Conservation (phyloP, 2,888 invertebrate genomes). For the Lasioglossum marginatum region DNA sequence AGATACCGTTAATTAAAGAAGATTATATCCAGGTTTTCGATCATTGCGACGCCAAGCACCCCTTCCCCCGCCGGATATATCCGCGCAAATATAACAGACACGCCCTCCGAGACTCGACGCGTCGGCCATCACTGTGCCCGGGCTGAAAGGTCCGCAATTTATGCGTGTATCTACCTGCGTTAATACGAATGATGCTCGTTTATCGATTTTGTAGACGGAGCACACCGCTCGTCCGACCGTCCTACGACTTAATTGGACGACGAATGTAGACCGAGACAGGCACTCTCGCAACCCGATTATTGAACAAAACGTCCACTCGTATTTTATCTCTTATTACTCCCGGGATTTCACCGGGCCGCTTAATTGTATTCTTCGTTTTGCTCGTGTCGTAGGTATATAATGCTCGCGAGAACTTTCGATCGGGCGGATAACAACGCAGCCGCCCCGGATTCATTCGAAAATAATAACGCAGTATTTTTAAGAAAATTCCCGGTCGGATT, state of each 20-base stretch:
- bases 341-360: not conserved
- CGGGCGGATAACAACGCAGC: not conserved
- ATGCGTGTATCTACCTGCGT: slow-evolving; percentile 28
- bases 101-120: slow-evolving; percentile 52
- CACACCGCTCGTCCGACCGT: slow-evolving; percentile 31
- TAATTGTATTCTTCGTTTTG: slow-evolving; percentile 7
- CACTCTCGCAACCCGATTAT: slow-evolving; percentile 11
- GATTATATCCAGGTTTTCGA: slow-evolving; percentile 61
- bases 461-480: not conserved
- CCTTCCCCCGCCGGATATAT: not conserved
- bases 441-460: not conserved
- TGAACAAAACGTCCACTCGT: not conserved
- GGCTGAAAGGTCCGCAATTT: slow-evolving; percentile 36
- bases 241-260: slow-evolving; percentile 57
- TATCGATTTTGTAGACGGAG: slow-evolving; percentile 47
- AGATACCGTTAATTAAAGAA: slow-evolving; percentile 63
- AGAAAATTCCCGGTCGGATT: not conserved
- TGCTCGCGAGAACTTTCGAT: not conserved
- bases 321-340: slow-evolving; percentile 4
- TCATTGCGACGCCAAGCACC: slow-evolving; percentile 36
- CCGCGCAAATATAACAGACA: slow-evolving; percentile 55
- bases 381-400: not conserved
- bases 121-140: slow-evolving; percentile 44
- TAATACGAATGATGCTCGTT: slow-evolving; percentile 26
- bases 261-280: slow-evolving; percentile 21